A percentile compares a stretch with the other conserved stretches of the same genome.
Evolutionary conservation across 2,113 vertebrate genomes (phyloP).

Genomic region (Tonatia bakeri): DNA sequence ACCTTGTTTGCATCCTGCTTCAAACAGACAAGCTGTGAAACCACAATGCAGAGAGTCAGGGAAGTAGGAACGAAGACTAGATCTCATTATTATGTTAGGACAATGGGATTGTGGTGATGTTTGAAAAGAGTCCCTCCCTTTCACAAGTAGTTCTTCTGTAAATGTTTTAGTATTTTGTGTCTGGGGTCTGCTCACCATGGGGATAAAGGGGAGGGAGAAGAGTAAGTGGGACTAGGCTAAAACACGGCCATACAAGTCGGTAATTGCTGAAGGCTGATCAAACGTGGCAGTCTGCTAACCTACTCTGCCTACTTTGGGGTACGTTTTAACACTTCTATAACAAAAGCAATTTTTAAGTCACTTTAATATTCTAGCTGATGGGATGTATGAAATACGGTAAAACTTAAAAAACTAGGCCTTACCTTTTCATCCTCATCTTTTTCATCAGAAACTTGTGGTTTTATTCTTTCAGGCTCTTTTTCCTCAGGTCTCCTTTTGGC

Average conservation of each 20-base stretch:
- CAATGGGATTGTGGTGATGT: neutral
- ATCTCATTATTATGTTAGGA: neutral
- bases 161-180: neutral
- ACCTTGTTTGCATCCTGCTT: neutral
- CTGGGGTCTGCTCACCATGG: neutral
- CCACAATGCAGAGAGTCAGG: neutral
- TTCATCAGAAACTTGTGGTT: slow-evolving; percentile 17
- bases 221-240: neutral
- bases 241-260: neutral
- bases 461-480: neutral
- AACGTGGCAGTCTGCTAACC: neutral
- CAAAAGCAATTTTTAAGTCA: neutral
- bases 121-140: neutral
- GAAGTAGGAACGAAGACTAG: neutral
- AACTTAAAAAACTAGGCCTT: neutral
- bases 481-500: slow-evolving; percentile 56
- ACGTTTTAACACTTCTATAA: neutral
- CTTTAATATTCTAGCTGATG: neutral
- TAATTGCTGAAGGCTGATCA: neutral
- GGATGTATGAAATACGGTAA: neutral
- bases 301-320: neutral
- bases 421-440: slow-evolving; percentile 62
- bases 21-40: neutral
- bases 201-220: neutral
- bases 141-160: neutral